Evolutionary conservation across 2,888 invertebrate species (phyloP).

Genomic region (Carcina quercana): DNA sequence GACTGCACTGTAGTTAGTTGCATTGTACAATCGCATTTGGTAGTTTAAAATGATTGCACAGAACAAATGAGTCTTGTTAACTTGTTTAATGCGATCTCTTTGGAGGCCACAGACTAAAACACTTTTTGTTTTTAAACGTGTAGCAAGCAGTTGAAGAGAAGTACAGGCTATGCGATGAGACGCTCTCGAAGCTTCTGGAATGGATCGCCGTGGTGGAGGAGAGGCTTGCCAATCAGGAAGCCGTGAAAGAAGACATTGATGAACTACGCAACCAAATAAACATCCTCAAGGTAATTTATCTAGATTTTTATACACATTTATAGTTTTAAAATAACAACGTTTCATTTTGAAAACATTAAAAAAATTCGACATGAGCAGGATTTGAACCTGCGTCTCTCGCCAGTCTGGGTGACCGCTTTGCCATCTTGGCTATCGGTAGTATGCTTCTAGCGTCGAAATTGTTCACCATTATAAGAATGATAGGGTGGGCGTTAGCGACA

Average conservation of each 20-base stretch:
- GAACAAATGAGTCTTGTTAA: slow-evolving; percentile 19
- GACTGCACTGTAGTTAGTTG: slow-evolving; percentile 36
- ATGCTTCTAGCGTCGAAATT: no score
- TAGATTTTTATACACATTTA: no score
- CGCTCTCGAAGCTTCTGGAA: slow-evolving; percentile 86
- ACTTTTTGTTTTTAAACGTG: slow-evolving; percentile 32
- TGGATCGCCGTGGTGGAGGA: slow-evolving; percentile 92
- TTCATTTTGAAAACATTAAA: no score
- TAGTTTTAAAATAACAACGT: no score
- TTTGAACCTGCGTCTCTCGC: no score
- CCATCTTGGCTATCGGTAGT: no score
- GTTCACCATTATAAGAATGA: no score
- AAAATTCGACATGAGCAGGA: no score
- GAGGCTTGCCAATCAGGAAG: slow-evolving; percentile 87
- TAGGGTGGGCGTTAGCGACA: no score
- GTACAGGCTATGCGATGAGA: slow-evolving; percentile 93
- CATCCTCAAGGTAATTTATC: slow-evolving; percentile 83
- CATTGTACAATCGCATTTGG: slow-evolving; percentile 28
- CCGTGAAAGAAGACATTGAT: slow-evolving; percentile 89
- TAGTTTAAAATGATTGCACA: slow-evolving; percentile 26
- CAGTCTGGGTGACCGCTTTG: no score
- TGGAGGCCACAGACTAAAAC: slow-evolving; percentile 19
- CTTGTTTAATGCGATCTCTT: slow-evolving; percentile 10
- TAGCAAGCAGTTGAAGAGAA: slow-evolving; percentile 97
- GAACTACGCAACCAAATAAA: slow-evolving; percentile 92